Conservation (phyloP, 1,140 invertebrate genomes). For the Conus ventricosus region DNA sequence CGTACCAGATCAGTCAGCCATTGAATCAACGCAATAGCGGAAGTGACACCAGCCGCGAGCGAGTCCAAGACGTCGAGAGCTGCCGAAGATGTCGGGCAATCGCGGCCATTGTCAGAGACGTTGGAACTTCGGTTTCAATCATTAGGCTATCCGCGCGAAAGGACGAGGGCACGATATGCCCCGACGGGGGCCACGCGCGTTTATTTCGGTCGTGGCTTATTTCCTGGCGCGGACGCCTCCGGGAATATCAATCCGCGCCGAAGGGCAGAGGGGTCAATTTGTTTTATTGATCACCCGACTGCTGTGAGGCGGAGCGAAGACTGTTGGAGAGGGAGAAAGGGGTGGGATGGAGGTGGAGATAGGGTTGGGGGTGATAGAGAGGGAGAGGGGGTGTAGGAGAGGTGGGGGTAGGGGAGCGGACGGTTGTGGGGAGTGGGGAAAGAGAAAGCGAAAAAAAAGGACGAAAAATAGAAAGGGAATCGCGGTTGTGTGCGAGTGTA, state of each 20-base stretch:
- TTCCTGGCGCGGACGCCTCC: conserved; percentile 39
- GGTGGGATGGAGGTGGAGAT: neutral
- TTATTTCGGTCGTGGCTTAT: conserved; percentile 43
- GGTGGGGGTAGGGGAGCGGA: neutral
- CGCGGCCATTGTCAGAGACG: neutral
- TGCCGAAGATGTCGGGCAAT: too few relatives aligned
- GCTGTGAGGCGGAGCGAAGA: neutral
- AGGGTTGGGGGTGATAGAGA: neutral
- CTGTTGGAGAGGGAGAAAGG: neutral
- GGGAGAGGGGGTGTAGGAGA: neutral
- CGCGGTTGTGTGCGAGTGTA: too few relatives aligned
- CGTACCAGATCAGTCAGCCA: too few relatives aligned
- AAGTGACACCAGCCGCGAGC: too few relatives aligned
- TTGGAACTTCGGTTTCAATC: conserved; percentile 36
- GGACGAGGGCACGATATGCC: conserved; percentile 34
- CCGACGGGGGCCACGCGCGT: conserved; percentile 38
- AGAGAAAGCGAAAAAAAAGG: neutral
- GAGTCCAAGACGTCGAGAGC: too few relatives aligned
- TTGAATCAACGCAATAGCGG: too few relatives aligned
- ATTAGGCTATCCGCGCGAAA: conserved; percentile 35
- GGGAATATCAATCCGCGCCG: conserved; percentile 43
- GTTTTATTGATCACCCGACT: conserved; percentile 36
- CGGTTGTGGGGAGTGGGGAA: neutral
- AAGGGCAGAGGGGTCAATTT: conserved; percentile 46
- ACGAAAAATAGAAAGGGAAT: too few relatives aligned